Evolutionary conservation across 2,888 invertebrate species (phyloP).

Genomic region (Romanomermis culicivorax): DNA sequence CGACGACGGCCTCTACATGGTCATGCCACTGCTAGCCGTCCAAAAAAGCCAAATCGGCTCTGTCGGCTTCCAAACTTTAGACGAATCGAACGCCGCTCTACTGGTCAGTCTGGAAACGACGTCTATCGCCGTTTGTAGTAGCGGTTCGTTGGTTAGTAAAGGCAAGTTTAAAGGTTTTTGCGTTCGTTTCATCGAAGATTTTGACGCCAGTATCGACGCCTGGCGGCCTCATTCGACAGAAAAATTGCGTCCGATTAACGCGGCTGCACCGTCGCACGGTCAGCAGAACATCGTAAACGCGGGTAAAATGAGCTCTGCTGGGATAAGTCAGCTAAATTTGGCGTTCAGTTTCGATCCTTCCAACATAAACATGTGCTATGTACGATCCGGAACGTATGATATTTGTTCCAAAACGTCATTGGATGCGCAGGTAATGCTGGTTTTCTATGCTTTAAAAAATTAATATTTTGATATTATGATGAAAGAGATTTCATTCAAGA

Average conservation of each 20-base stretch:
- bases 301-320: no score
- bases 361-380: constrained; percentile 47
- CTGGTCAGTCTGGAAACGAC: constrained; percentile 87
- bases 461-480: no score
- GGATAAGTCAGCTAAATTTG: no score
- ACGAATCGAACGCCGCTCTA: constrained; percentile 58
- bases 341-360: background rate
- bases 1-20: constrained; percentile 24
- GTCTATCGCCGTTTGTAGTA: constrained; percentile 81
- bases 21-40: constrained; percentile 21
- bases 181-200: constrained; percentile 79
- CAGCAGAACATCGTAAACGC: background rate
- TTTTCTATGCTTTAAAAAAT: no score
- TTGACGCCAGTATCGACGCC: constrained; percentile 32
- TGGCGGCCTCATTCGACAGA: constrained; percentile 9
- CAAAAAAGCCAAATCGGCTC: no score
- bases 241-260: constrained; percentile 12
- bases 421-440: constrained; percentile 7
- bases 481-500: no score
- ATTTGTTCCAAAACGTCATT: constrained; percentile 48
- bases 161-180: constrained; percentile 56
- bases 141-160: constrained; percentile 80
- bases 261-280: constrained; percentile 12
- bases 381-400: constrained; percentile 96
- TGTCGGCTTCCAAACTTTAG: background rate